Percentiles rank a stretch among this genome's conserved stretches.
These are phyloP conservation scores for Galemys pyrenaicus DNA, from an alignment of 2,113 vertebrate genomes.

Conservation along the genomic window DNA sequence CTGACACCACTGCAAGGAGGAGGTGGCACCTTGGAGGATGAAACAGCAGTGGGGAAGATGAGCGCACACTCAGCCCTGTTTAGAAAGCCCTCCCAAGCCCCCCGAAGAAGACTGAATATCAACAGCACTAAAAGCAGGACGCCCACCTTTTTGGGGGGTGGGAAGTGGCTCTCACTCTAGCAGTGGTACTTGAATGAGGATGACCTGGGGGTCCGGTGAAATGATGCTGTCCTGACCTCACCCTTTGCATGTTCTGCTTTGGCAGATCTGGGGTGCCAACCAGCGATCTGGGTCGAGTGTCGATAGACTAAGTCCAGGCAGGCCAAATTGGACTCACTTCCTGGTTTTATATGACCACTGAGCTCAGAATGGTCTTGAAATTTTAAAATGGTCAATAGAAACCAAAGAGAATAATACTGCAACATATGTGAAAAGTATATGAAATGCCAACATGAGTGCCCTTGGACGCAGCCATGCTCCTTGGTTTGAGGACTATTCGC, in stretches of 20 bases:
- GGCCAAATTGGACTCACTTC: not conserved
- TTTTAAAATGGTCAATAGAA: constrained; percentile 9
- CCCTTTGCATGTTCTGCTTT: not conserved
- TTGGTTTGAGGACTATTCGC: not conserved
- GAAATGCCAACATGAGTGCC: not conserved
- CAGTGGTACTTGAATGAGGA: not conserved
- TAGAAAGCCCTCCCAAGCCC: not conserved
- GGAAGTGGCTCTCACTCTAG: not conserved
- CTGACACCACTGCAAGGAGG: not conserved
- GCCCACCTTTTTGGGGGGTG: not conserved
- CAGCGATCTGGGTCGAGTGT: not conserved
- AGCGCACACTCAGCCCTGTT: not conserved
- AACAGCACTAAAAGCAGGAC: not conserved
- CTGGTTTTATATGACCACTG: not conserved
- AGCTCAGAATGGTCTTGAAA: not conserved
- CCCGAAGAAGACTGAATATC: not conserved
- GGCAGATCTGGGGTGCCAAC: not conserved
- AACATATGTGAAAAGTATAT: not conserved
- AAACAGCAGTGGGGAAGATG: not conserved
- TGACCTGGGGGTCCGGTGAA: not conserved
- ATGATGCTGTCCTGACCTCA: not conserved
- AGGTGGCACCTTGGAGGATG: not conserved
- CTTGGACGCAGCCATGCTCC: not conserved
- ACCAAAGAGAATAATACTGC: not conserved
- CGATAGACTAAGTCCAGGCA: not conserved